These are phyloP conservation scores for Botia almorhae DNA, from an alignment of 2,797 vertebrate genomes.

Conservation along the genomic window DNA sequence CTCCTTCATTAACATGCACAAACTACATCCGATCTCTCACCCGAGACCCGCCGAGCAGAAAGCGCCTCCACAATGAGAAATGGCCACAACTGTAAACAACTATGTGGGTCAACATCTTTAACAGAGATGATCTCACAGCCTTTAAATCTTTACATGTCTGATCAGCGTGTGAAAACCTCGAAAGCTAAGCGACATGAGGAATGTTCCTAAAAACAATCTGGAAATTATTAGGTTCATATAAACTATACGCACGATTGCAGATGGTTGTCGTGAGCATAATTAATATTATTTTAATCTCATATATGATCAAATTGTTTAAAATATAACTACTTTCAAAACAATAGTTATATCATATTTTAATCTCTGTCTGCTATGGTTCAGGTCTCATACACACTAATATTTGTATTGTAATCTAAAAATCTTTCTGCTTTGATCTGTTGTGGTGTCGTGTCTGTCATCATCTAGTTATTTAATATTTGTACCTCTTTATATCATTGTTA, in stretches of 20 bases:
- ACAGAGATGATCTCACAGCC: background rate
- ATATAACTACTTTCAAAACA: background rate
- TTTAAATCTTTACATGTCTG: background rate
- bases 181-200: background rate
- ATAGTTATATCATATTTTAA: background rate
- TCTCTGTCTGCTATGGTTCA: background rate
- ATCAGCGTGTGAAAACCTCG: background rate
- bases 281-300: background rate
- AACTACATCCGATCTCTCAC: constrained; percentile 86
- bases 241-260: too few species aligned
- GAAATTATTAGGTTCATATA: too few species aligned
- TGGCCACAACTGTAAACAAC: constrained; percentile 18
- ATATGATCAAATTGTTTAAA: background rate
- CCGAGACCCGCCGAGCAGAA: constrained; percentile 9
- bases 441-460: too few species aligned
- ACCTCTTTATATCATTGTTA: too few species aligned
- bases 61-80: constrained; percentile 16
- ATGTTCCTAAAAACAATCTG: too few species aligned
- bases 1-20: constrained; percentile 95
- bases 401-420: background rate
- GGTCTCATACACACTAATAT: background rate
- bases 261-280: background rate
- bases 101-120: background rate
- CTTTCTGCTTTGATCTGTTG: too few species aligned
- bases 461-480: too few species aligned